These are phyloP conservation scores for Phthorimaea operculella DNA, from an alignment of 1,140 invertebrate genomes.

Conservation along the genomic window DNA sequence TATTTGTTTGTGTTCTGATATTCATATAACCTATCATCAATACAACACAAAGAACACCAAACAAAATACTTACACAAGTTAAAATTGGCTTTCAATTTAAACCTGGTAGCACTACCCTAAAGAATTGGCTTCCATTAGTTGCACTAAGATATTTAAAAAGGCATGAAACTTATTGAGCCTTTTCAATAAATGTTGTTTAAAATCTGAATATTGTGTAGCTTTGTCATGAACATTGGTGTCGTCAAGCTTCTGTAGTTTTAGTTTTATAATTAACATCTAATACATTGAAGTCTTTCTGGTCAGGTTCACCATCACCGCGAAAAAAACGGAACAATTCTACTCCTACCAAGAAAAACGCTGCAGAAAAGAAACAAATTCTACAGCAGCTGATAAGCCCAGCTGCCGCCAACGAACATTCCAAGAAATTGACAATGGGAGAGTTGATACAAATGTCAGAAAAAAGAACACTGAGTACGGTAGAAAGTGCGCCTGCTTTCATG, in stretches of 20 bases:
- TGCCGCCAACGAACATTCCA: constrained; percentile 58
- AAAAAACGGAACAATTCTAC: constrained; percentile 80
- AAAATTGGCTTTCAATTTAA: background rate
- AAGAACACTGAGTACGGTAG: constrained; percentile 55
- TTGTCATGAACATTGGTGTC: constrained; percentile 38
- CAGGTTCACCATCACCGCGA: constrained; percentile 76
- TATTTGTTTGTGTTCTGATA: too few species aligned
- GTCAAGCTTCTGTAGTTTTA: constrained; percentile 26
- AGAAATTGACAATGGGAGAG: constrained; percentile 74
- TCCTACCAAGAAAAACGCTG: constrained; percentile 75
- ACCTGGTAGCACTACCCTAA: constrained; percentile 26
- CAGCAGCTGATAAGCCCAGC: constrained; percentile 74
- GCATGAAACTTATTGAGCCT: constrained; percentile 29
- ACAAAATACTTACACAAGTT: constrained; percentile 1
- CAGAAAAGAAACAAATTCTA: constrained; percentile 79
- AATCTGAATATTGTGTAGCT: constrained; percentile 34
- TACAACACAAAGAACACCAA: constrained; percentile 1
- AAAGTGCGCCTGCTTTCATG: constrained; percentile 59
- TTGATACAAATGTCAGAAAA: constrained; percentile 76
- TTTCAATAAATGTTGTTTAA: constrained; percentile 17
- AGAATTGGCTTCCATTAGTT: constrained; percentile 59
- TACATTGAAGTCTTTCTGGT: constrained; percentile 24
- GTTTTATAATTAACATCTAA: constrained; percentile 10
- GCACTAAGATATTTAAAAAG: constrained; percentile 28
- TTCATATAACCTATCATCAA: too few species aligned